Conservation (phyloP, 2,888 invertebrate genomes). For the Parnassius orleans region DNA sequence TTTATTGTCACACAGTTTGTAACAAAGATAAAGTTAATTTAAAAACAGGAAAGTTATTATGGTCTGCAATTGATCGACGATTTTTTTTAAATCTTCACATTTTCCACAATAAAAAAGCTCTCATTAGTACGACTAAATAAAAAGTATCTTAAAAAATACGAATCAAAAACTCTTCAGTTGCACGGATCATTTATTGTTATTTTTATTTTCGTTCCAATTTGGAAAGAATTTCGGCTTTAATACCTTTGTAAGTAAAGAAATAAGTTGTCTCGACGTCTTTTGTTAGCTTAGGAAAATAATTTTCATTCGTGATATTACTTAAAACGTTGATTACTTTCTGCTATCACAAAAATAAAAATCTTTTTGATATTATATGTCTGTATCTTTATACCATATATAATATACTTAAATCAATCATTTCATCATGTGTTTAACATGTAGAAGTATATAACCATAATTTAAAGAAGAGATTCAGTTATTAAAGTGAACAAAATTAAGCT, state of each 20-base stretch:
- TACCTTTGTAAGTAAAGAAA: constrained; percentile 16
- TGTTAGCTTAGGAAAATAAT: constrained; percentile 10
- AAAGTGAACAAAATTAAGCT: too few species aligned
- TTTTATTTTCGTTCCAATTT: constrained; percentile 18
- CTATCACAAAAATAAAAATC: neutral
- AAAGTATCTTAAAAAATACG: neutral
- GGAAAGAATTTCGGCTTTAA: constrained; percentile 12
- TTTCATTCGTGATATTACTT: constrained; percentile 4
- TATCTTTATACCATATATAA: too few species aligned
- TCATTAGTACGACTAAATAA: constrained; percentile 1
- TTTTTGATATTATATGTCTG: neutral
- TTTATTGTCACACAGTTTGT: too few species aligned
- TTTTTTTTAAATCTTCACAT: neutral
- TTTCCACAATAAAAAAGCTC: neutral
- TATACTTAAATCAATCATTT: too few species aligned
- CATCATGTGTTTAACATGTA: too few species aligned
- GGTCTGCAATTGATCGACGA: neutral
- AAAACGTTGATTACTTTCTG: neutral
- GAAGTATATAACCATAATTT: too few species aligned
- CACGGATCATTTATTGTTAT: constrained; percentile 14
- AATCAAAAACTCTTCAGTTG: constrained; percentile 2
- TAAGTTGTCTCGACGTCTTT: constrained; percentile 13
- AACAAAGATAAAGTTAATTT: too few species aligned
- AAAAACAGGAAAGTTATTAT: too few species aligned
- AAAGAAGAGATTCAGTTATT: too few species aligned